Percentiles rank a stretch among this genome's conserved stretches.
phyloP scores from a whole-genome alignment of 2,888 invertebrate genomes.

The Cyaniris semiargus region DNA sequence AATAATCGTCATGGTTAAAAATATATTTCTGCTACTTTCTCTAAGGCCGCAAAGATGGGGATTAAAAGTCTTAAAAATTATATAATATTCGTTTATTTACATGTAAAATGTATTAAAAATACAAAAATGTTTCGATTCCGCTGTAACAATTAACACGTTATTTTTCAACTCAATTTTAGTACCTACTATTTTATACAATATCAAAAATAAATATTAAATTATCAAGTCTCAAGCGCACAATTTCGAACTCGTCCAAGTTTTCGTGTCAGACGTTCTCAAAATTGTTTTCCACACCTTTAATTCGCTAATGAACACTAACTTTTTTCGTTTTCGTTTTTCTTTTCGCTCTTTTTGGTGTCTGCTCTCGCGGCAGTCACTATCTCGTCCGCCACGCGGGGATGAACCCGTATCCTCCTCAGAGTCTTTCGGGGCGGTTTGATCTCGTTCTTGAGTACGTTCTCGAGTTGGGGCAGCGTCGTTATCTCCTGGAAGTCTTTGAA shows the following conservation, averaged over 20 bases:
- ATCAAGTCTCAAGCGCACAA: conserved; percentile 50
- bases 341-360: conserved; percentile 46
- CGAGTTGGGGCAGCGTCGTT: conserved; percentile 61
- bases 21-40: not conserved
- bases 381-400: conserved; percentile 57
- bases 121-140: conserved; percentile 32
- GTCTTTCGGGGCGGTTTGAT: conserved; percentile 65
- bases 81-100: conserved; percentile 34
- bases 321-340: conserved; percentile 43
- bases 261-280: conserved; percentile 72
- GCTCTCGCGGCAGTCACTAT: conserved; percentile 38
- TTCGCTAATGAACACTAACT: conserved; percentile 37
- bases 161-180: conserved; percentile 34
- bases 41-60: not conserved
- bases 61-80: not conserved
- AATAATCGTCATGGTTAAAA: not conserved
- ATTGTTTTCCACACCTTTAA: conserved; percentile 45
- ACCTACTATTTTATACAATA: conserved; percentile 36
- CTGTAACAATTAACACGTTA: conserved; percentile 36
- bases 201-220: conserved; percentile 48
- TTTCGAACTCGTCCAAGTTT: conserved; percentile 75
- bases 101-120: conserved; percentile 32
- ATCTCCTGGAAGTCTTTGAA: conserved; percentile 68
- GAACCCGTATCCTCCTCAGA: conserved; percentile 60
- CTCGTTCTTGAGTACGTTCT: conserved; percentile 64